Conservation (phyloP, 2,888 invertebrate species). For the Myathropa florea region DNA sequence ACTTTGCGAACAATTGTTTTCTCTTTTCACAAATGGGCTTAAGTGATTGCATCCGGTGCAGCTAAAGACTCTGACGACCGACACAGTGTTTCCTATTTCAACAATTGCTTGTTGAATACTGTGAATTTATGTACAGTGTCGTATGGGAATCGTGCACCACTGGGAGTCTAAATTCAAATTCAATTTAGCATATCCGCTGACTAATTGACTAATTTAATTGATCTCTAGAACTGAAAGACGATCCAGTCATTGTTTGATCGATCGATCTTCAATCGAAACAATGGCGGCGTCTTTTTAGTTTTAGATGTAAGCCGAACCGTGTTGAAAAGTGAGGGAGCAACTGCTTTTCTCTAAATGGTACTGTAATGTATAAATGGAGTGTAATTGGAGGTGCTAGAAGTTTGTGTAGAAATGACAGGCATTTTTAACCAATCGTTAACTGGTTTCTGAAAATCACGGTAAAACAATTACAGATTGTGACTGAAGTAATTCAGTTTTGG, state of each 20-base stretch:
- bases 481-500: too few species aligned
- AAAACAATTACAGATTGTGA: too few species aligned
- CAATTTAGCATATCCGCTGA: background rate
- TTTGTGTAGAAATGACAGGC: too few species aligned
- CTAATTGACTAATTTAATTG: background rate
- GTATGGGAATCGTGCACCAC: background rate
- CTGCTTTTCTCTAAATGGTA: too few species aligned
- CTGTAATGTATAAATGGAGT: too few species aligned
- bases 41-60: conserved; percentile 51
- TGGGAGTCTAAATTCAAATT: background rate
- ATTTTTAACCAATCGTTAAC: too few species aligned
- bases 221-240: background rate
- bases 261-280: background rate
- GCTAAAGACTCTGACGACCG: background rate
- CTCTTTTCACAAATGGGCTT: conserved; percentile 27
- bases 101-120: background rate
- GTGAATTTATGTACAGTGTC: background rate
- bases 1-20: background rate
- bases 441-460: too few species aligned
- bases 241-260: background rate
- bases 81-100: conserved; percentile 14
- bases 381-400: too few species aligned
- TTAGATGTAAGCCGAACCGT: too few species aligned
- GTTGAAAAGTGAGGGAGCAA: too few species aligned
- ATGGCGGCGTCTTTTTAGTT: too few species aligned